Conservation (phyloP, 2,113 vertebrate genomes). For the Pimephales promelas region DNA sequence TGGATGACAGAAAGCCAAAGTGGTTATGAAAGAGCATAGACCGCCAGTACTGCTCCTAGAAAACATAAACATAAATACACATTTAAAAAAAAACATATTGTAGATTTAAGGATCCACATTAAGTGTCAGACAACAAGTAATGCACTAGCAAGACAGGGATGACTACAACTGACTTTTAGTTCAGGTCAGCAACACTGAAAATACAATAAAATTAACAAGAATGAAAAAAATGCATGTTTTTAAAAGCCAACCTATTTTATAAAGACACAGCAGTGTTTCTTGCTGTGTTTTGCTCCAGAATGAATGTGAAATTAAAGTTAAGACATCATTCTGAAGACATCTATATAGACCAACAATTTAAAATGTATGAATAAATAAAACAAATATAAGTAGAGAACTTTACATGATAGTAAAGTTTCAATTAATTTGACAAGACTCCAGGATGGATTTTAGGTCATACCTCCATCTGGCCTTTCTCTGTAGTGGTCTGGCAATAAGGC, state of each 20-base stretch:
- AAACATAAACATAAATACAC: slow-evolving; percentile 19
- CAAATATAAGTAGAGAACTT: background rate
- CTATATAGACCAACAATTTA: background rate
- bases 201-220: background rate
- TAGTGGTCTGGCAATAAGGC: slow-evolving; percentile 88
- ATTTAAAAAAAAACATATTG: background rate
- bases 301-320: too few relatives aligned
- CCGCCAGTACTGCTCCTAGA: slow-evolving; percentile 93
- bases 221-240: background rate
- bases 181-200: background rate
- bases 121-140: background rate
- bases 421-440: background rate
- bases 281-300: too few relatives aligned
- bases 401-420: background rate
- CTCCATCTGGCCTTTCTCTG: slow-evolving; percentile 98
- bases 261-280: too few relatives aligned
- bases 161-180: background rate
- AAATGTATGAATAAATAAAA: background rate
- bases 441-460: slow-evolving; percentile 67
- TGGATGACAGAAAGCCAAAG: slow-evolving; percentile 83
- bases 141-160: background rate
- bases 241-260: background rate
- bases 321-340: background rate
- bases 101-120: too few relatives aligned
- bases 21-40: slow-evolving; percentile 88